A percentile compares a stretch with the other conserved stretches of the same genome.
phyloP scores from a whole-genome alignment of 2,888 invertebrate genomes.

The Geophilus truncorum region DNA sequence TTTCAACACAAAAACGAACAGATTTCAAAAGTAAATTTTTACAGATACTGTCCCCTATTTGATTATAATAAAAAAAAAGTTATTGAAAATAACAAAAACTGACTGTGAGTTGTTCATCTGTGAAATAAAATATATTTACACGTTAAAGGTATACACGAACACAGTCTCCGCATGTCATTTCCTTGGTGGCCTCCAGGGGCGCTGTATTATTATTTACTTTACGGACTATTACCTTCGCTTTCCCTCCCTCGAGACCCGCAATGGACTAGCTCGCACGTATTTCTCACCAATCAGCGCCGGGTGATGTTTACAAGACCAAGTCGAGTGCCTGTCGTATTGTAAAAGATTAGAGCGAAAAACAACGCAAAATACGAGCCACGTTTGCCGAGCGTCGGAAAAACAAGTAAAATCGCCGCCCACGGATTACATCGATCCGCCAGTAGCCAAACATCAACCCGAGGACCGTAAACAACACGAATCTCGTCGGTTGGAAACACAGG shows the following conservation, averaged over 20 bases:
- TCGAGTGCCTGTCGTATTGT: conserved; percentile 3
- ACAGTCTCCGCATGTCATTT: not conserved
- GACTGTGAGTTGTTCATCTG: too few species aligned
- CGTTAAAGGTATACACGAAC: too few species aligned
- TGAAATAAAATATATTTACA: too few species aligned
- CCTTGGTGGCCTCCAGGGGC: not conserved
- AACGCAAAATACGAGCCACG: not conserved
- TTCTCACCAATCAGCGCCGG: not conserved
- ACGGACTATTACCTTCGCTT: not conserved
- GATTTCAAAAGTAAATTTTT: too few species aligned
- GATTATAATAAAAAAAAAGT: too few species aligned
- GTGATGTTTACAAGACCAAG: conserved; percentile 6
- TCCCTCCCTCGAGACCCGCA: not conserved
- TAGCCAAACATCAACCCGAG: too few species aligned
- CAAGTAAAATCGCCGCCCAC: not conserved
- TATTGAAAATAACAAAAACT: too few species aligned
- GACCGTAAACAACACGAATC: not conserved
- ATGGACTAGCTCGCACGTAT: not conserved
- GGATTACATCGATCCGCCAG: not conserved
- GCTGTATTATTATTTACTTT: not conserved
- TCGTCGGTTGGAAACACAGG: not conserved
- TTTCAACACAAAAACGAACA: too few species aligned
- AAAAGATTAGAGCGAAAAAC: conserved; percentile 7
- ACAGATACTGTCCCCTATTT: too few species aligned
- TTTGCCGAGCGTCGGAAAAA: not conserved